These are phyloP conservation scores for Rhamphomyia laevipes DNA, from an alignment of 2,888 invertebrate genomes.

Conservation along the genomic window DNA sequence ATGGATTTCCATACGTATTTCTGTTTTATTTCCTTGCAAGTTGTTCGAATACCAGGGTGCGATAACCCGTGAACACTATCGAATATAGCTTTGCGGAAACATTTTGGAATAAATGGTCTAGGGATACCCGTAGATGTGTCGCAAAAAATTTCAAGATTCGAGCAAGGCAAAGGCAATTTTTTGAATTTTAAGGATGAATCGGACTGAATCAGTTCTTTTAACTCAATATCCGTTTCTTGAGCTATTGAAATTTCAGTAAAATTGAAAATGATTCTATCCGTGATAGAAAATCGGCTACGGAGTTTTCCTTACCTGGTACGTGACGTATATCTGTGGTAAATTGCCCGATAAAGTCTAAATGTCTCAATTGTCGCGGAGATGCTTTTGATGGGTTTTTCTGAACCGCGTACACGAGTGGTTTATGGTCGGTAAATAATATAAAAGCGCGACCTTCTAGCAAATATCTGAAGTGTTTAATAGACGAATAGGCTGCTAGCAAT, in stretches of 20 bases:
- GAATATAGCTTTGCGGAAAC: not conserved
- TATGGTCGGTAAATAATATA: slow-evolving; percentile 2
- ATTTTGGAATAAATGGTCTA: not conserved
- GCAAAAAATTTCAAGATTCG: not conserved
- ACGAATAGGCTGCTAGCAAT: slow-evolving; percentile 4
- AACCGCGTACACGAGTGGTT: slow-evolving; percentile 1
- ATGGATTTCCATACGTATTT: not conserved
- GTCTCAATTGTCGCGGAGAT: slow-evolving; percentile 4
- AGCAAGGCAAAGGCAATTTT: not conserved
- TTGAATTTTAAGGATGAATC: not conserved
- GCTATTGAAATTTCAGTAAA: slow-evolving; percentile 3
- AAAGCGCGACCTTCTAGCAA: not conserved
- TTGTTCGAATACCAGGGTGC: too few relatives aligned
- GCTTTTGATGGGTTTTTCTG: slow-evolving; percentile 1
- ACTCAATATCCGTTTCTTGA: not conserved
- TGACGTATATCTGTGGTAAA: slow-evolving; percentile 10
- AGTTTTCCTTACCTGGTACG: slow-evolving; percentile 6
- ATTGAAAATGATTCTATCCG: slow-evolving; percentile 6
- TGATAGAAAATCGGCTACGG: slow-evolving; percentile 6
- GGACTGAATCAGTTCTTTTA: not conserved
- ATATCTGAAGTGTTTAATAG: not conserved
- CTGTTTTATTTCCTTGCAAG: slow-evolving; percentile 3
- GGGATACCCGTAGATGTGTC: not conserved
- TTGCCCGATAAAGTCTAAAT: slow-evolving; percentile 7
- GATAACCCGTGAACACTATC: slow-evolving; percentile 13